phyloP scores from a whole-genome alignment of 2,113 vertebrate genomes.

The Oxyura jamaicensis region DNA sequence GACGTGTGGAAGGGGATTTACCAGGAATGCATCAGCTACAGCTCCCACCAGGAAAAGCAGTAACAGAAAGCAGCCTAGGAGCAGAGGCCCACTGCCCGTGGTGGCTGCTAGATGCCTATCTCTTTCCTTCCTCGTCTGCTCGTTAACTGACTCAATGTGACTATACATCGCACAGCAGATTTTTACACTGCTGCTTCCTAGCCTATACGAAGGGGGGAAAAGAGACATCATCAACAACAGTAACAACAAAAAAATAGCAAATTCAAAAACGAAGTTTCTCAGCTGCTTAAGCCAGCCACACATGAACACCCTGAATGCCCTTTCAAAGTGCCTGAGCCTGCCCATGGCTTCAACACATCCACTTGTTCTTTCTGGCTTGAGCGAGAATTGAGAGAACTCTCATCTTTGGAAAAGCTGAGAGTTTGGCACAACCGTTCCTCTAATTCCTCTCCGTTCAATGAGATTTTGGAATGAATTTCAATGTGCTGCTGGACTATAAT shows the following conservation, averaged over 20 bases:
- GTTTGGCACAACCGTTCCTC: neutral
- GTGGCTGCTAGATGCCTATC: neutral
- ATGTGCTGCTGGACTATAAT: neutral
- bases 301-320: neutral
- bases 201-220: neutral
- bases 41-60: neutral
- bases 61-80: neutral
- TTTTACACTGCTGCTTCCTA: neutral
- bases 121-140: neutral
- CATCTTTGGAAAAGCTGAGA: neutral
- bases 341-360: neutral
- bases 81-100: neutral
- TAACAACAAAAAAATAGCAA: neutral
- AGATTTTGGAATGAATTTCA: constrained; percentile 39
- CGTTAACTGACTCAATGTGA: neutral
- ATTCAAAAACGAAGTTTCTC: neutral
- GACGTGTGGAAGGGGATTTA: neutral
- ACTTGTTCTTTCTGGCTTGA: neutral
- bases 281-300: rapidly evolving
- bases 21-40: neutral
- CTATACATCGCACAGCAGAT: neutral
- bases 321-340: neutral
- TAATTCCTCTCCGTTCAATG: neutral
- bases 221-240: neutral
- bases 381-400: neutral